Conservation (phyloP, 1,140 invertebrate genomes). For the Drosophila pandora region DNA sequence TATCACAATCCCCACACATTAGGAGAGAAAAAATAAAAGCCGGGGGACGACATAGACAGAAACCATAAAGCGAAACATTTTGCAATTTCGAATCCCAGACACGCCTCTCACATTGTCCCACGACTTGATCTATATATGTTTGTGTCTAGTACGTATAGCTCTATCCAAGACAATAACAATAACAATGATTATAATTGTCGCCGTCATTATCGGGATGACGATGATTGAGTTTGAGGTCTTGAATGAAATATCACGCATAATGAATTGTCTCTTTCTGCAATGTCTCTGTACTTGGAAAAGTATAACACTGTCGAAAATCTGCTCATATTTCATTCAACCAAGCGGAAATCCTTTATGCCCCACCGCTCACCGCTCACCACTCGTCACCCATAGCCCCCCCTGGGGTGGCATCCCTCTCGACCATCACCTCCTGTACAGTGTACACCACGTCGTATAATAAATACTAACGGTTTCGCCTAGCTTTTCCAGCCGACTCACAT, state of each 20-base stretch:
- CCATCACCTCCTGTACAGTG: neutral
- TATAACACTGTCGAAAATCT: conserved; percentile 66
- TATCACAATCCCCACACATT: conserved; percentile 28
- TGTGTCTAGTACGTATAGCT: neutral
- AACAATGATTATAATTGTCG: conserved; percentile 60
- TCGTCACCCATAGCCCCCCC: neutral
- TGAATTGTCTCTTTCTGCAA: conserved; percentile 47
- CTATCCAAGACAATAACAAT: conserved; percentile 13
- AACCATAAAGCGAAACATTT: conserved; percentile 55
- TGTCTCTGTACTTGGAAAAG: conserved; percentile 19
- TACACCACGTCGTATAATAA: conserved; percentile 19
- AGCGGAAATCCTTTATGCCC: conserved; percentile 76
- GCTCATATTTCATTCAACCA: conserved; percentile 78
- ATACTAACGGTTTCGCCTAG: conserved; percentile 35
- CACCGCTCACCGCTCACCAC: conserved; percentile 17
- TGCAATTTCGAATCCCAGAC: conserved; percentile 75
- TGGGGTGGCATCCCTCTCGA: neutral
- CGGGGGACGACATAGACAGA: conserved; percentile 26
- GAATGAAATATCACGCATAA: conserved; percentile 65
- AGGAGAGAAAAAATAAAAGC: neutral
- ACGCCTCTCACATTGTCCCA: conserved; percentile 75
- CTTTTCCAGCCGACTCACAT: conserved; percentile 47
- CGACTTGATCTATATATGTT: conserved; percentile 56
- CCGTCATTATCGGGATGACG: conserved; percentile 44
- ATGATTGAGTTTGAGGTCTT: conserved; percentile 51